These are phyloP conservation scores for Aplidium turbinatum DNA, from an alignment of 23 tunicate species.

Conservation along the genomic window DNA sequence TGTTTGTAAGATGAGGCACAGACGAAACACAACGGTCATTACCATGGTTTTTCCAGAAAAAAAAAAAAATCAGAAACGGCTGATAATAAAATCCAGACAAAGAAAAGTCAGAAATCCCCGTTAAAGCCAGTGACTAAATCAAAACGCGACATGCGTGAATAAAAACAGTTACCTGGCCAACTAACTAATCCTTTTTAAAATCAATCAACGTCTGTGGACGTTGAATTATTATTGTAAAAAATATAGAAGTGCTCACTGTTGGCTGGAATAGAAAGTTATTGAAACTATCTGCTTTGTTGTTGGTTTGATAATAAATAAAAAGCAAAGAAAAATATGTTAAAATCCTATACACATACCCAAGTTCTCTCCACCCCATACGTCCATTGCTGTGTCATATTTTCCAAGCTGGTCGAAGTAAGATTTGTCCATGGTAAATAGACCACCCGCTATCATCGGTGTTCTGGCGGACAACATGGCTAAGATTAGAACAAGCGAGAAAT, in stretches of 20 bases:
- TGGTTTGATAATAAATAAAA: not conserved
- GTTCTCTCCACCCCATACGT: constrained; percentile 95
- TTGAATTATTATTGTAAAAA: not conserved
- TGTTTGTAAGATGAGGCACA: too few relatives aligned
- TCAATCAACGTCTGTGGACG: not conserved
- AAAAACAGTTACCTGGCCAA: too few relatives aligned
- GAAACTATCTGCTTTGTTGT: not conserved
- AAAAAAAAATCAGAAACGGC: too few relatives aligned
- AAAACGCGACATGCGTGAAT: too few relatives aligned
- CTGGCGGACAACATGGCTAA: constrained; percentile 19
- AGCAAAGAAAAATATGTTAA: too few relatives aligned
- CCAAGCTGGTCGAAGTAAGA: constrained; percentile 78
- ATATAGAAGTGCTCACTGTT: not conserved
- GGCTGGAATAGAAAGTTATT: not conserved
- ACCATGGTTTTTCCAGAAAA: too few relatives aligned
- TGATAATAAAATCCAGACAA: too few relatives aligned
- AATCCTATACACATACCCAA: constrained; percentile 43
- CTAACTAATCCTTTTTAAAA: too few relatives aligned
- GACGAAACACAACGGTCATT: too few relatives aligned
- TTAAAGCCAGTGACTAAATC: too few relatives aligned
- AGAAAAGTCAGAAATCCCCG: too few relatives aligned
- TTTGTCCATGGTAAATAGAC: constrained; percentile 82
- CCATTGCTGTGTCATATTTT: constrained; percentile 82
- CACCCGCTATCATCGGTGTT: constrained; percentile 96
- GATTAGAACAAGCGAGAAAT: too few relatives aligned